These are phyloP conservation scores for Anthoscopus minutus DNA, from an alignment of 2,113 vertebrate species.

Conservation along the genomic window DNA sequence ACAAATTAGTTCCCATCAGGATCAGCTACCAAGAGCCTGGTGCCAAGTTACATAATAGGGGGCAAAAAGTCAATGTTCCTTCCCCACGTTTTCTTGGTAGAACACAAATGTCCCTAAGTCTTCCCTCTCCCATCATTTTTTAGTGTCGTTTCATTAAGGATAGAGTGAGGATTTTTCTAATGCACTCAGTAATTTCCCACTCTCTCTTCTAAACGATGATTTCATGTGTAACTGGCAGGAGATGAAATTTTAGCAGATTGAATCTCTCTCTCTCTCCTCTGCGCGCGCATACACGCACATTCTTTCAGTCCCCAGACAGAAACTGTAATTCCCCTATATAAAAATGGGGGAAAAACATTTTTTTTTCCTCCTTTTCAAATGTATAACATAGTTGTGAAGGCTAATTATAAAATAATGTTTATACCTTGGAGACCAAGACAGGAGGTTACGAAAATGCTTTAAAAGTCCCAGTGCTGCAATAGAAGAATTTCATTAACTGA, in stretches of 20 bases:
- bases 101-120: background rate
- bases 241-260: constrained; percentile 64
- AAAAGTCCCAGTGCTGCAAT: constrained; percentile 73
- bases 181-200: constrained; percentile 39
- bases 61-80: background rate
- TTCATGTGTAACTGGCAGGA: constrained; percentile 70
- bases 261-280: constrained; percentile 55
- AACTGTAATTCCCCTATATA: constrained; percentile 69
- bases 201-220: constrained; percentile 42
- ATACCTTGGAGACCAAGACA: constrained; percentile 74
- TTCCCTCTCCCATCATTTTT: constrained; percentile 30
- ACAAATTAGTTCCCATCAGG: constrained; percentile 44
- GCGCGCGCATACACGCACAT: constrained; percentile 22
- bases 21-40: background rate
- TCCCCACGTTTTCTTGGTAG: background rate
- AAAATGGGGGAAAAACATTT: constrained; percentile 66
- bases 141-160: constrained; percentile 65
- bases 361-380: constrained; percentile 66
- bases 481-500: constrained; percentile 79
- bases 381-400: constrained; percentile 76
- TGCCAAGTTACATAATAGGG: constrained; percentile 19
- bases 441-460: constrained; percentile 75
- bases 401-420: constrained; percentile 83
- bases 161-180: constrained; percentile 53
- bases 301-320: constrained; percentile 70